A percentile compares a stretch with the other conserved stretches of the same genome.
phyloP scores from a whole-genome alignment of 2,113 vertebrate genomes.

The Prunella himalayana region DNA sequence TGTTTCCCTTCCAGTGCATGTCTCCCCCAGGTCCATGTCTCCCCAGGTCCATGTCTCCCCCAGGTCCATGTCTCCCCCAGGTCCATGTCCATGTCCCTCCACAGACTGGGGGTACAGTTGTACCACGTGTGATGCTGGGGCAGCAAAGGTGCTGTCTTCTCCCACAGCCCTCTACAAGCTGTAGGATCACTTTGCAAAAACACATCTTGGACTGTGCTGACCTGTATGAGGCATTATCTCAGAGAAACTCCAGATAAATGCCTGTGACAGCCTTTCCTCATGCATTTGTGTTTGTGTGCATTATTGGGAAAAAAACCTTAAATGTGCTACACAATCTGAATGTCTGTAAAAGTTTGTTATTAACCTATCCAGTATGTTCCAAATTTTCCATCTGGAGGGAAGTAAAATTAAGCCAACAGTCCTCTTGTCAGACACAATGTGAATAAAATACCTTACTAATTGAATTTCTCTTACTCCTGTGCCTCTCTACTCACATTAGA shows the following conservation, averaged over 20 bases:
- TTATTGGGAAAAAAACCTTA: not conserved
- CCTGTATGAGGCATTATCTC: not conserved
- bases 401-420: not conserved
- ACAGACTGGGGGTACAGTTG: not conserved
- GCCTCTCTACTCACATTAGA: not conserved
- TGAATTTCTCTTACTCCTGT: not conserved
- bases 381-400: not conserved
- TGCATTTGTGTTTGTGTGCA: not conserved
- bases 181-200: not conserved
- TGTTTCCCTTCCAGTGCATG: fast-evolving
- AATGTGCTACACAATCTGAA: not conserved
- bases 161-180: not conserved
- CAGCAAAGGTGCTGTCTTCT: not conserved
- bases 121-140: fast-evolving
- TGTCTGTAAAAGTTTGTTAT: not conserved
- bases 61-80: not conserved
- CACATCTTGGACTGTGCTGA: not conserved
- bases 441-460: not conserved
- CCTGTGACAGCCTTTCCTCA: not conserved
- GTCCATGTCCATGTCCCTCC: not conserved
- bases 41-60: not conserved
- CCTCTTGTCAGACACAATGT: not conserved
- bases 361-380: not conserved
- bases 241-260: not conserved
- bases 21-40: not conserved